Evolutionary conservation across 2,113 vertebrate species (phyloP), one percentile per base, ranked within the genome.

Genomic region (Vicugna pacos): DNA sequence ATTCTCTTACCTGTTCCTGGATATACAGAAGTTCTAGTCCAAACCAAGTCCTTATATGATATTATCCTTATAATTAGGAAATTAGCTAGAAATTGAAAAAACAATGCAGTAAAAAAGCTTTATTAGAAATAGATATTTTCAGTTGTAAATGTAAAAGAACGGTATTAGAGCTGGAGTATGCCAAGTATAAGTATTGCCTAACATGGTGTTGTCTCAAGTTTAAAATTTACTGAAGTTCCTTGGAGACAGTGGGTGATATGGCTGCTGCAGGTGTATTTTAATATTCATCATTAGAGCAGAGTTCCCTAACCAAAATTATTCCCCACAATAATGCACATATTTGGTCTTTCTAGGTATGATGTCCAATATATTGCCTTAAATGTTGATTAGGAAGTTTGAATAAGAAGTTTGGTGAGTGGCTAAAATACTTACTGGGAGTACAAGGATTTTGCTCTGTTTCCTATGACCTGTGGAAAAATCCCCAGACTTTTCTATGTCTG

Each of bases 81-180:
- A 52, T 56, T 91, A 91, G 19, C 38, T 89, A 94, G 24, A 76
- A 84, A 64, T 2, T 84, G 17, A 46, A 64, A 76, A 84, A 91
- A 32, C 8, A 62, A 76, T 22, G 28, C 2, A 90, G 50, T 19
- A 93, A 93, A 87, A 58, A 54, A 64, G 8, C 10, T 82, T 65
- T 67, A 80, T 84, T n/a, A 84, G 28, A 93, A 93, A 70, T 46
- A 65, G 11, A 14, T 52, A 86, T 75, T 96, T 87, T 97, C 10
- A 26, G n/a, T 70, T 93, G 3, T 93, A 84, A 92, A 77, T 35
- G 10, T 80, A 42, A 91, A 91, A 91, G 30, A 82, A 70, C 4
- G 67, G 30, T 20, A 14, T 56, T 58, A 83, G 38, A 58, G 6
- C 46, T 69, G 32, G 11, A 80, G 48, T 88, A 20, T 62, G 20